Conservation (phyloP, 2,888 invertebrate species). For the Sarcophaga subvicina region DNA sequence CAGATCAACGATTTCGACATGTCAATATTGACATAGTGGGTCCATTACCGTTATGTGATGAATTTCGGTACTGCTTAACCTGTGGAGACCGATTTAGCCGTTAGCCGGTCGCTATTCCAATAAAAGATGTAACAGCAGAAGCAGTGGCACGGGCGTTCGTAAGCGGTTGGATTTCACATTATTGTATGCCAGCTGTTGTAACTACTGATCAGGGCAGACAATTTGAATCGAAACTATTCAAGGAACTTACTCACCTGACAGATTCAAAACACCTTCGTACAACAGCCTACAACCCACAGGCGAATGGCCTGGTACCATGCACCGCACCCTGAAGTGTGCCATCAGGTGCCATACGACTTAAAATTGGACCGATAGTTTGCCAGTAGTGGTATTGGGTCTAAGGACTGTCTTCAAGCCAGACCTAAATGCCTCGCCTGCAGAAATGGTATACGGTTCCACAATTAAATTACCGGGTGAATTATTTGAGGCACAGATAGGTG, state of each 20-base stretch:
- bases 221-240: slow-evolving; percentile 33
- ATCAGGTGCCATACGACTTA: slow-evolving; percentile 46
- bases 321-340: slow-evolving; percentile 51
- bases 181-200: background rate
- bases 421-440: slow-evolving; percentile 53
- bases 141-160: background rate
- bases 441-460: slow-evolving; percentile 61
- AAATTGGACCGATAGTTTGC: slow-evolving; percentile 24
- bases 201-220: slow-evolving; percentile 10
- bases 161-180: background rate
- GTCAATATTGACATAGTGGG: slow-evolving; percentile 9
- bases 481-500: slow-evolving; percentile 38
- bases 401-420: slow-evolving; percentile 57
- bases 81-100: slow-evolving; percentile 17
- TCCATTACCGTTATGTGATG: slow-evolving; percentile 3
- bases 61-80: slow-evolving; percentile 56
- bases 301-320: slow-evolving; percentile 31
- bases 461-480: slow-evolving; percentile 63
- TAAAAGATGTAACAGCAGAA: slow-evolving; percentile 17
- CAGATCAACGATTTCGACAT: slow-evolving; percentile 69
- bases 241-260: background rate
- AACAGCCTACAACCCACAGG: no score
- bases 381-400: no score
- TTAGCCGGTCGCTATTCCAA: background rate
- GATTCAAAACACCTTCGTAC: no score